Evolutionary conservation across 1,140 invertebrate species (phyloP), one percentile per base, ranked within the genome.

Genomic region (Aphelenchoides besseyi): DNA sequence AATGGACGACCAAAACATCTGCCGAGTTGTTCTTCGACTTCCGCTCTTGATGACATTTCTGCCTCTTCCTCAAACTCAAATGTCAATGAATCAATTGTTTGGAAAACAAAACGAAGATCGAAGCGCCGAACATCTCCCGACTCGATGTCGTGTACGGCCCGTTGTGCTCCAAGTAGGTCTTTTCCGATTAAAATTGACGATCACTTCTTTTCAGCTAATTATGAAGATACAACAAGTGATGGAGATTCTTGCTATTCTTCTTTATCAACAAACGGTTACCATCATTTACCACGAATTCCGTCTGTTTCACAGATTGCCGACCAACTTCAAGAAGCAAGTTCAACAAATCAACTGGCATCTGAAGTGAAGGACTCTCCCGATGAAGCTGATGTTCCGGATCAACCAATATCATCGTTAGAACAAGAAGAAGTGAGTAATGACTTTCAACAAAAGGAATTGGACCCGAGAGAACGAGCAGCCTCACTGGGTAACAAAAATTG

Each of bases 181-280:
- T 48, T 23, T 48, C 41, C 41, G 12, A 12, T n/a, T n/a, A n/a
- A n/a, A n/a, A n/a, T n/a, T n/a, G n/a, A n/a, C n/a, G n/a, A n/a
- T n/a, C 41, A 16, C 12, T 48, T 48, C 23, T 12, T 48, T 48
- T 23, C 41, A 48, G 41, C 41, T 12, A 23, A 12, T 48, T 48
- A 48, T 23, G 41, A 48, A 23, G 41, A 48, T 23, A 48, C 41
- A 23, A 48, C 41, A 23, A 48, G 41, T 23, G 41, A 48, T 23
- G 41, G 41, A 48, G 41, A 48, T 48, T 59, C 55, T 28, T 59
- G 55, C 18, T 59, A 59, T 23, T 59, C 55, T 5, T 59, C 55
- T 33, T 33, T 59, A 28, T 59, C 55, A 33, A 59, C 5, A 8
- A 5, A 59, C 5, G 55, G 55, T 8, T 59, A 59, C 23, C 55